Base-by-base conservation (phyloP, 1,140 invertebrate species). In the Drosophila insularis region DNA sequence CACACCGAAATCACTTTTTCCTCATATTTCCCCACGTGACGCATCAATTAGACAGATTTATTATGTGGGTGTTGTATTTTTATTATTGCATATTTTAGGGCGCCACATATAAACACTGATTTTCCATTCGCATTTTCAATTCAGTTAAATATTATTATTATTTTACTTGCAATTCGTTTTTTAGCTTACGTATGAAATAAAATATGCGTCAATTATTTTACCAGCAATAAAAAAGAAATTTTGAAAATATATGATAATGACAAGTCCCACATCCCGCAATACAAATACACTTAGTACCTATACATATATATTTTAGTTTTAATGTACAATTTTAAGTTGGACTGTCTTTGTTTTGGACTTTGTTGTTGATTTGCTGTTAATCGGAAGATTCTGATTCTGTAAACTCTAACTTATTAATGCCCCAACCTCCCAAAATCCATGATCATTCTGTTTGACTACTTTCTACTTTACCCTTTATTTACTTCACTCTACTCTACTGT, bases 141-240 rank as follows among this genome's bases (percentile, higher is more conserved):
- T 43, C 5, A 43, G n/a, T 17, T 43, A 43, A 46, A 17, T 27
- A 27, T 27, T 27, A 1, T 27, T 46, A 46, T 32, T 17, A n/a
- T 55, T 35, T 35, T 13, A 13, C 11, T 11, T 37, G 14, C 4
- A 10, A 10, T 58, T 37, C 4, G 10, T 58, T 35, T 35, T 60
- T 61, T 37, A 31, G 35, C 43, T 68, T 27, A 56, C 31, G 31
- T 58, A 35, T 58, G 73, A 58, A 58, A 69, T 74, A 74, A 74
- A 77, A 73, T 72, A 76, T 55, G 74, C 74, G 74, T 76, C 74
- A 76, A 76, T 72, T 68, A 73, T 64, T 68, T 58, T 62, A 6
- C 27, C 27, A 27, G 27, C 27, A 27, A 27, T 4, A 5, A 27
- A 27, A 5, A 27, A 27, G 31, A 55, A 50, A 54, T 31, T 56